Percentiles rank a stretch among this genome's conserved stretches.
Evolutionary conservation across 1,140 invertebrate genomes (phyloP).

Genomic region (Papilio helenus): DNA sequence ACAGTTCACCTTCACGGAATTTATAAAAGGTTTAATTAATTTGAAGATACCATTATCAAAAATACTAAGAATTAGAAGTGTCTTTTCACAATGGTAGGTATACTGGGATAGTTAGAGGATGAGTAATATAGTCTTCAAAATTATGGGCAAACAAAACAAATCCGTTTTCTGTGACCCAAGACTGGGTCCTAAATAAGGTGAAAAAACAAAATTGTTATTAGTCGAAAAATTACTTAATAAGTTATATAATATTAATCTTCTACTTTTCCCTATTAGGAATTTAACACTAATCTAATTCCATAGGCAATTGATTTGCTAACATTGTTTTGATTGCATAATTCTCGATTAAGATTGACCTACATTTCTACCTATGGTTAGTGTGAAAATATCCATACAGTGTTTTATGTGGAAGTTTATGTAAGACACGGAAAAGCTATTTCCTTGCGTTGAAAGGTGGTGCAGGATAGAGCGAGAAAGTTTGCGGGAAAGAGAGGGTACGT

Average conservation of each 20-base stretch:
- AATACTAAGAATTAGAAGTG: no score
- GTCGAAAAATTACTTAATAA: neutral
- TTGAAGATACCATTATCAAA: no score
- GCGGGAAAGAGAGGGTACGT: conserved; percentile 39
- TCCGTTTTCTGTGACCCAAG: neutral
- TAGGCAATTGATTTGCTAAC: conserved; percentile 5
- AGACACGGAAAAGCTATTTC: conserved; percentile 43
- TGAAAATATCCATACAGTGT: conserved; percentile 13
- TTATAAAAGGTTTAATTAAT: neutral
- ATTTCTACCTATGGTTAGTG: neutral
- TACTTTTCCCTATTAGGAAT: neutral
- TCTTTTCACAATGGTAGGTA: no score
- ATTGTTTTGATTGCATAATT: conserved; percentile 24
- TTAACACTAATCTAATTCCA: conserved; percentile 6
- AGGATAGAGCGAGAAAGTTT: conserved; percentile 30
- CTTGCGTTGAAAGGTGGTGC: conserved; percentile 40
- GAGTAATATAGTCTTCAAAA: neutral
- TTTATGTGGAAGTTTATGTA: conserved; percentile 27
- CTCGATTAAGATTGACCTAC: conserved; percentile 4
- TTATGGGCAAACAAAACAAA: neutral
- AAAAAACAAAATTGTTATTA: neutral
- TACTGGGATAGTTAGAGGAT: no score
- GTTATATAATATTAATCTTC: neutral
- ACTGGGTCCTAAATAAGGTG: neutral
- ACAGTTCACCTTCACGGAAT: neutral